A percentile compares a stretch with the other conserved stretches of the same genome.
These are phyloP conservation scores for Etheostoma nigrum DNA, from an alignment of 2,797 vertebrate species.

Conservation along the genomic window DNA sequence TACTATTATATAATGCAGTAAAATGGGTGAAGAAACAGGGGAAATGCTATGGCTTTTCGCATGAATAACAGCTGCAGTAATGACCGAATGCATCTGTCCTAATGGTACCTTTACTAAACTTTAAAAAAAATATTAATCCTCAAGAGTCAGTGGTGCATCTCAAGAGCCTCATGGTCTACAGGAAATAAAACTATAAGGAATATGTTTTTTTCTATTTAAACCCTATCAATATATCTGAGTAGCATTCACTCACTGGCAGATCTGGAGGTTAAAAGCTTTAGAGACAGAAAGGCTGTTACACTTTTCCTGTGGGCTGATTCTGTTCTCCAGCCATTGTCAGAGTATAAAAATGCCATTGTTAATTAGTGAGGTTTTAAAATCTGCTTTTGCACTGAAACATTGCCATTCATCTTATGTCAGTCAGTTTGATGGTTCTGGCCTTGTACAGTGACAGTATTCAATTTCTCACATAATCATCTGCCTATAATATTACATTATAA, in stretches of 20 bases:
- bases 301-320: slow-evolving; percentile 55
- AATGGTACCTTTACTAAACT: slow-evolving; percentile 8
- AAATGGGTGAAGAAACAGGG: slow-evolving; percentile 5
- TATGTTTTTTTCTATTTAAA: slow-evolving; percentile 56
- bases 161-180: slow-evolving; percentile 3
- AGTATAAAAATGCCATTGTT: slow-evolving; percentile 63
- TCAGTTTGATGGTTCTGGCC: slow-evolving; percentile 76
- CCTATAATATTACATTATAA: slow-evolving; percentile 73
- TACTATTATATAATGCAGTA: not conserved
- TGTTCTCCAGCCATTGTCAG: slow-evolving; percentile 62
- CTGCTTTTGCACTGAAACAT: slow-evolving; percentile 61
- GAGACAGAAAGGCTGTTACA: slow-evolving; percentile 65
- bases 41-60: not conserved
- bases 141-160: not conserved
- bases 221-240: slow-evolving; percentile 48
- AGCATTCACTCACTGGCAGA: slow-evolving; percentile 39
- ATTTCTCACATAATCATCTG: slow-evolving; percentile 69
- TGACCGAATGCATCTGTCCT: slow-evolving; percentile 30
- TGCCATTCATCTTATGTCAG: slow-evolving; percentile 74
- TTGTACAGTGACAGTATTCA: slow-evolving; percentile 79
- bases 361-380: slow-evolving; percentile 78
- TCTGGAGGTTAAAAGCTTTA: slow-evolving; percentile 70
- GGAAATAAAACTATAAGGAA: slow-evolving; percentile 41
- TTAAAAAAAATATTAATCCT: slow-evolving; percentile 27
- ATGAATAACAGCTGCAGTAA: slow-evolving; percentile 1